Evolutionary conservation across 1,140 invertebrate species (phyloP).

Genomic region (Aphis gossypii): DNA sequence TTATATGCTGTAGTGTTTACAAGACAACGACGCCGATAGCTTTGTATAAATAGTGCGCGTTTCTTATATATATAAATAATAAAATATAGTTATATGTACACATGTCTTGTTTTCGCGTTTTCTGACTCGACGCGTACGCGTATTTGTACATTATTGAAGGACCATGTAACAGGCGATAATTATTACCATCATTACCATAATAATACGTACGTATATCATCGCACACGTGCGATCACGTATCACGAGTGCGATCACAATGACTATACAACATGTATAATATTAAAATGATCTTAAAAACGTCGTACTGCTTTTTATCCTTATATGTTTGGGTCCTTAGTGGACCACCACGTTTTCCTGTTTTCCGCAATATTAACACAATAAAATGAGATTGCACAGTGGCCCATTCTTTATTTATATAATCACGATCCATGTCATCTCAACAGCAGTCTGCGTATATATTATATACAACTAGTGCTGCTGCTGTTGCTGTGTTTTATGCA

Average conservation of each 20-base stretch:
- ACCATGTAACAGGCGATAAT: neutral
- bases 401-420: neutral
- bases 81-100: neutral
- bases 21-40: neutral
- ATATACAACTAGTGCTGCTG: neutral
- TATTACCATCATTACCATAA: neutral
- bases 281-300: neutral
- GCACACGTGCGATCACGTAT: neutral
- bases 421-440: neutral
- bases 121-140: neutral
- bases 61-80: neutral
- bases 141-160: neutral
- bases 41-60: neutral
- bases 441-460: no score
- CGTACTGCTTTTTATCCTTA: neutral
- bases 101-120: neutral
- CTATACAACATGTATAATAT: neutral
- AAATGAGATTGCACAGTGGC: neutral
- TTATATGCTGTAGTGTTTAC: neutral
- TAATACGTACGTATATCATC: neutral
- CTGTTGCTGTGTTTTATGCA: neutral
- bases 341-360: neutral
- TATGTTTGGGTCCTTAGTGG: neutral
- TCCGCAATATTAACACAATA: neutral
- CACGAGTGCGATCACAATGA: neutral